Evolutionary conservation across 2,113 vertebrate species (phyloP).

Genomic region (Xenopus borealis): DNA sequence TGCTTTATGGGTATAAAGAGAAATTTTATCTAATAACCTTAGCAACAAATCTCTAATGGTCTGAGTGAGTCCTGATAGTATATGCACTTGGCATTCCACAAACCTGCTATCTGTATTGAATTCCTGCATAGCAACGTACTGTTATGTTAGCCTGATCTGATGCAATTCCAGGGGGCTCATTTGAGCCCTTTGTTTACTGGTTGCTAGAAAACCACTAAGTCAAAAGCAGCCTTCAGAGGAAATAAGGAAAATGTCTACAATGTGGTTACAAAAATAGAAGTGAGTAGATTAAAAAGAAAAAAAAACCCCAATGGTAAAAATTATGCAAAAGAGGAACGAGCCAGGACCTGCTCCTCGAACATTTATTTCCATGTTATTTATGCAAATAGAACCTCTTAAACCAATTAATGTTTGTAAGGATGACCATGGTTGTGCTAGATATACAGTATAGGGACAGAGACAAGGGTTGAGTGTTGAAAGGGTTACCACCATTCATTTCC

Average conservation of each 20-base stretch:
- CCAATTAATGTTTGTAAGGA: too few species aligned
- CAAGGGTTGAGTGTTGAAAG: too few species aligned
- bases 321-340: neutral
- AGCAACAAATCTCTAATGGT: neutral
- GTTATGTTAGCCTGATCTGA: constrained; percentile 4
- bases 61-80: neutral
- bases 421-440: too few species aligned
- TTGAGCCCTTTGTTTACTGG: neutral
- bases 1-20: neutral
- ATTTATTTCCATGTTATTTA: too few species aligned
- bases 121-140: neutral
- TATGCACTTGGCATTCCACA: constrained; percentile 4
- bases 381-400: too few species aligned
- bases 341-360: too few species aligned
- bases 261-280: neutral
- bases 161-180: neutral
- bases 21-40: neutral
- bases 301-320: neutral
- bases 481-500: too few species aligned
- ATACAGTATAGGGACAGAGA: too few species aligned
- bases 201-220: constrained; percentile 4
- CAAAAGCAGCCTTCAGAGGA: neutral
- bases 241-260: constrained; percentile 3
- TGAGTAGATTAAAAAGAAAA: neutral
- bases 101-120: neutral